Percentiles rank a stretch among this genome's conserved stretches.
These are phyloP conservation scores for Amiota mariae DNA, from an alignment of 2,888 invertebrate species.

Conservation along the genomic window DNA sequence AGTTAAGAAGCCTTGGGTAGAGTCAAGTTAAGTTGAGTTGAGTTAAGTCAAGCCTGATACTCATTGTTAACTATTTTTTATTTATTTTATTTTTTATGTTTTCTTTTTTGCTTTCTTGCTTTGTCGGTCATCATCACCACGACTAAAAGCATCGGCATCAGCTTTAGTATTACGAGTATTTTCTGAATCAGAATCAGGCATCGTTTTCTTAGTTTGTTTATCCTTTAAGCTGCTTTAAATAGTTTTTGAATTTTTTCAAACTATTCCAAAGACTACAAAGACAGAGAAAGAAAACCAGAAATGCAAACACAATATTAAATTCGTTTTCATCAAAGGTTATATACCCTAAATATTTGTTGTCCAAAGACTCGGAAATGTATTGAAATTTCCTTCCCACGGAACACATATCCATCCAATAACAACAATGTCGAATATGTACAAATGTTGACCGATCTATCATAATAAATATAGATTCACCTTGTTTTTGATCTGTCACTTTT, in stretches of 20 bases:
- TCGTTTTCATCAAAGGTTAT: neutral
- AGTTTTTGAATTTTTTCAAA: neutral
- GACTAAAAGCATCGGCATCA: neutral
- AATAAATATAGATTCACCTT: no score
- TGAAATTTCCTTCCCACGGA: neutral
- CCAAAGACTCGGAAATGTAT: neutral
- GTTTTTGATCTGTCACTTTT: no score
- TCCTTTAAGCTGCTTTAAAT: constrained; percentile 18
- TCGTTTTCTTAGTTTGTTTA: neutral
- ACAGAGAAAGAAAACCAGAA: neutral
- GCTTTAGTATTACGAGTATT: neutral
- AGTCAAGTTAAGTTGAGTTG: no score
- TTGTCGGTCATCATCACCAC: neutral
- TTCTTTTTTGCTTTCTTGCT: neutral
- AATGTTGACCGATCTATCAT: no score
- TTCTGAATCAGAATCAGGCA: neutral
- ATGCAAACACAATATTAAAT: neutral
- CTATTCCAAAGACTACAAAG: neutral
- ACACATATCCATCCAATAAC: neutral
- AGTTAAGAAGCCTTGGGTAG: no score
- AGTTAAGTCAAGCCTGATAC: no score
- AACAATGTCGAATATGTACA: no score
- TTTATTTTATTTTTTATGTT: neutral
- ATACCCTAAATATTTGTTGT: neutral
- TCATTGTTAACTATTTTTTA: neutral